phyloP scores from a whole-genome alignment of 2,888 invertebrate species.

The Leptinotarsa tumamoca region DNA sequence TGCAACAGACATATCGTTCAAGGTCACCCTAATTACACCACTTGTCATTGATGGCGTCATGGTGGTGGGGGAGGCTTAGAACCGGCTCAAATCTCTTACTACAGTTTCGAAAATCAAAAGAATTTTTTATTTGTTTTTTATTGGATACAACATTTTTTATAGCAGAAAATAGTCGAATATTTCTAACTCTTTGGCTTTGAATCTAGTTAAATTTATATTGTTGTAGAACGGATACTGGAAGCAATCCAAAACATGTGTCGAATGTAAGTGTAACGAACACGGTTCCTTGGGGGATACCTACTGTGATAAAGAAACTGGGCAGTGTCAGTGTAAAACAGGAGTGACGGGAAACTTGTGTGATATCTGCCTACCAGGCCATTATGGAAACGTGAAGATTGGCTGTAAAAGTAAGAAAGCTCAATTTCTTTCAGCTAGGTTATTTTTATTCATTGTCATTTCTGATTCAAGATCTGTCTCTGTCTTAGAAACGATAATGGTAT shows the following conservation, averaged over 20 bases:
- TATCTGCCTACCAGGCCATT: slow-evolving; percentile 80
- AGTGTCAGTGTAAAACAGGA: slow-evolving; percentile 83
- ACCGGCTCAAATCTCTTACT: no score
- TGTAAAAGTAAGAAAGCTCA: slow-evolving; percentile 75
- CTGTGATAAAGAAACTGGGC: slow-evolving; percentile 83
- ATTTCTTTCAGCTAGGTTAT: not conserved
- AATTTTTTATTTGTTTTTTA: no score
- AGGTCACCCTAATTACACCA: no score
- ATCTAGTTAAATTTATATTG: not conserved
- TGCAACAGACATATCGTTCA: no score
- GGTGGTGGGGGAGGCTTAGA: no score
- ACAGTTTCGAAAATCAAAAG: no score
- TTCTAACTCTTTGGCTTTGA: not conserved
- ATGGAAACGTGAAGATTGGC: slow-evolving; percentile 81
- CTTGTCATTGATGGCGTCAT: no score
- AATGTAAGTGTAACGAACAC: slow-evolving; percentile 83
- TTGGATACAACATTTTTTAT: no score
- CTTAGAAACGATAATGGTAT: no score
- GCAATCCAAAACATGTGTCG: slow-evolving; percentile 80
- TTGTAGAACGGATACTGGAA: slow-evolving; percentile 82
- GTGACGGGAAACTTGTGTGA: slow-evolving; percentile 81
- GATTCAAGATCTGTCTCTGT: no score
- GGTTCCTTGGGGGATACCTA: slow-evolving; percentile 73
- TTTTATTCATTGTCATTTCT: not conserved
- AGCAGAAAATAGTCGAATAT: no score